A percentile compares a stretch with the other conserved stretches of the same genome.
Evolutionary conservation across 2,113 vertebrate species (phyloP).

Genomic region (Nycticorax nycticorax): DNA sequence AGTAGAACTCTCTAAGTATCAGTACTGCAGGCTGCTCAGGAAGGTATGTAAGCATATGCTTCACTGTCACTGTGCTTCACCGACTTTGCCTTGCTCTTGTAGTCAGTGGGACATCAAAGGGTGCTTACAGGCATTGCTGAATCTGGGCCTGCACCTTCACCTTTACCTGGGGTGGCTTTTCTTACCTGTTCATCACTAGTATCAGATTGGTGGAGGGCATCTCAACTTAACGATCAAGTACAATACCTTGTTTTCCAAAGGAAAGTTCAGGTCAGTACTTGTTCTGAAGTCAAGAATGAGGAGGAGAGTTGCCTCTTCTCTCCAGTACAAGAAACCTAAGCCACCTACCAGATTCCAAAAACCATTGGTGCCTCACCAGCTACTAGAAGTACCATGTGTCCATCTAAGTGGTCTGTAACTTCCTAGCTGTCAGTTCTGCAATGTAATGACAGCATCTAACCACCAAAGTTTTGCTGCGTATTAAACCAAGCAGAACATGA

Average conservation of each 20-base stretch:
- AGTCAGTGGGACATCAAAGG: neutral
- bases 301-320: neutral
- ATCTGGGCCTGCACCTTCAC: neutral
- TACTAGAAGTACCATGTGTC: neutral
- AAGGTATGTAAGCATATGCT: neutral
- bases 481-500: neutral
- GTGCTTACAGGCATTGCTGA: neutral
- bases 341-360: neutral
- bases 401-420: neutral
- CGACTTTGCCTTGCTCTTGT: neutral
- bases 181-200: neutral
- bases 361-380: neutral
- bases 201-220: neutral
- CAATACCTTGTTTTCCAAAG: neutral
- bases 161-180: neutral
- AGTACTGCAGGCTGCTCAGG: neutral
- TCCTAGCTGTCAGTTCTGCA: neutral
- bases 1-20: neutral
- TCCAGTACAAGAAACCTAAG: neutral
- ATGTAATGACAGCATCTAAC: neutral
- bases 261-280: neutral
- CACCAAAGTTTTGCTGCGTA: neutral
- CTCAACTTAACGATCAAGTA: neutral
- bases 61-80: neutral
- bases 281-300: neutral